Evolutionary conservation across 64 coral and sea anemone species (phyloP).

Genomic region (Dendronephthya gigantea): DNA sequence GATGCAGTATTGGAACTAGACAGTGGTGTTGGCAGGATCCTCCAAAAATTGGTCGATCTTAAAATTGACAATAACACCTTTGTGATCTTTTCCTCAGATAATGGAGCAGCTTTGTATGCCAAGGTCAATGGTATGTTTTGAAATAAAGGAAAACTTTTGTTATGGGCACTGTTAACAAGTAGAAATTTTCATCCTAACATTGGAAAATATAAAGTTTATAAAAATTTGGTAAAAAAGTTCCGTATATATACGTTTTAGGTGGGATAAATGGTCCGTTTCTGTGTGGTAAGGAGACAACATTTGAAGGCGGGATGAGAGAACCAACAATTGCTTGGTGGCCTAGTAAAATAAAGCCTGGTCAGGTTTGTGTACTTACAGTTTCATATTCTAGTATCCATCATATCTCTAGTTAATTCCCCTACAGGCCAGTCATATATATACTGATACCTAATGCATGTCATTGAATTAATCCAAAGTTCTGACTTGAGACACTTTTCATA

Average conservation of each 20-base stretch:
- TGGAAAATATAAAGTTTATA: neutral
- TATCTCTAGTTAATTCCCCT: no score
- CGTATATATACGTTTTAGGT: neutral
- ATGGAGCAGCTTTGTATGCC: slow-evolving; percentile 42
- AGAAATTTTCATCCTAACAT: neutral
- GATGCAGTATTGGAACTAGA: slow-evolving; percentile 60
- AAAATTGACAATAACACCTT: slow-evolving; percentile 50
- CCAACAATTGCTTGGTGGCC: slow-evolving; percentile 64
- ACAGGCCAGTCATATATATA: no score
- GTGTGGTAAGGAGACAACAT: slow-evolving; percentile 66
- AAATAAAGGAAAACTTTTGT: neutral
- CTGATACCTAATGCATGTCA: no score
- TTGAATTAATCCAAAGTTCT: no score
- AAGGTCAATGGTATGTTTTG: slow-evolving; percentile 7
- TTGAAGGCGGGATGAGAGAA: slow-evolving; percentile 65
- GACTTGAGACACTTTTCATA: no score
- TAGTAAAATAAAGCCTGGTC: slow-evolving; percentile 41
- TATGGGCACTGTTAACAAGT: neutral
- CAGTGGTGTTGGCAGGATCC: slow-evolving; percentile 42
- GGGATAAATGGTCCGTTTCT: slow-evolving; percentile 67
- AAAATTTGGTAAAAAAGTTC: neutral
- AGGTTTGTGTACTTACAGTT: no score
- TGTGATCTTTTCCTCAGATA: slow-evolving; percentile 63
- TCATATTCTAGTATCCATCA: no score
- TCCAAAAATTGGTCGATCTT: slow-evolving; percentile 38